Base-by-base conservation (phyloP, 2,113 vertebrate genomes). In the Hyla sarda region DNA sequence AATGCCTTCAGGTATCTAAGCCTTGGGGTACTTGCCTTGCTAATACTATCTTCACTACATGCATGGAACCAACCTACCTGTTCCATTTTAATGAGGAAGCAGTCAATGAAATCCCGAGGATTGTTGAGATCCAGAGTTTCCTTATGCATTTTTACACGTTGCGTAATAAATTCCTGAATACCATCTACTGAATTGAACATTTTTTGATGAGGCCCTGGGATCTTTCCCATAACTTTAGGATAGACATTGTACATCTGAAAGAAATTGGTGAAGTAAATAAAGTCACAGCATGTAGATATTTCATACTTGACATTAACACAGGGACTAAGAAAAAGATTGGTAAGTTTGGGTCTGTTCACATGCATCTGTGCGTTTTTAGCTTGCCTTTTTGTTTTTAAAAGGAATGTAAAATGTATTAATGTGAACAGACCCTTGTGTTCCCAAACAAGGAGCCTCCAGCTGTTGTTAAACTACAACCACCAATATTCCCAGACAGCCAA, bases 21-120 rank as follows among this genome's bases (percentile, higher is more conserved):
- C 30, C 13, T 30, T 32, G 62, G 3, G 3, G 4, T n/a, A 67
- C 1, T 7, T 32, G 62, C 13, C 28, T n/a, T 7, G n/a, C 62
- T 25, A 32, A 28, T 21, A 21, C 19, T 56, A 5, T 13, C 17
- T 23, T 21, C 21, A 16, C 45, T 14, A 48, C 17, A 21, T 50
- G 0, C n/a, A 41, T n/a, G 13, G 6, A 12, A 8, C 28, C 0
- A 17, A 6, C 47, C 72, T 88, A 96, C 96, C 95, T 96, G 92
- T n/a, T 93, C 74, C 2, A 94, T 91, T 91, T 92, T 93, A 30
- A 90, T 89, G 58, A 96, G 92, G 88, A 96, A 96, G 83, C 93
- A 92, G 92, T 97, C 96, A 1, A 95, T 92, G 81, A 90, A 96
- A 88, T 97, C 96, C 88, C 93, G 88, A 7, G 94, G 94, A 45